These are phyloP conservation scores for Falcunculus frontatus DNA, from an alignment of 2,113 vertebrate species.

Conservation along the genomic window DNA sequence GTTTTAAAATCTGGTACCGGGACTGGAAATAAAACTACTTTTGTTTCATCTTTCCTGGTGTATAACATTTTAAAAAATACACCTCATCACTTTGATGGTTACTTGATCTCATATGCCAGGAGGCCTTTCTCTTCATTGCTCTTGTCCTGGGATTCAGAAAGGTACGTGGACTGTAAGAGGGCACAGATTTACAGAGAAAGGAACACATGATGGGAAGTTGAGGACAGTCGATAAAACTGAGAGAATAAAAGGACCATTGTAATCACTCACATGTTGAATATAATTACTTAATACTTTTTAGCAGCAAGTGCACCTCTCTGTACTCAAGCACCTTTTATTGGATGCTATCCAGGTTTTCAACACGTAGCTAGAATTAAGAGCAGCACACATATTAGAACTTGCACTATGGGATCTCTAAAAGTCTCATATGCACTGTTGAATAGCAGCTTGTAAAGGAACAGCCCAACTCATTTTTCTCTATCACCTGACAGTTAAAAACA, in stretches of 20 bases:
- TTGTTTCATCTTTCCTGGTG: background rate
- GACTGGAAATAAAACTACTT: background rate
- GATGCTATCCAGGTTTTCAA: background rate
- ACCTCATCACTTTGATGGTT: background rate
- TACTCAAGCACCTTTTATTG: background rate
- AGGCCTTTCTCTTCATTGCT: background rate
- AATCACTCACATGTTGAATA: background rate
- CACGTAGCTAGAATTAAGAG: background rate
- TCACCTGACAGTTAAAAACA: background rate
- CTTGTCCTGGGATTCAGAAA: background rate
- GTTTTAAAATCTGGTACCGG: background rate
- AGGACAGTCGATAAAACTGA: accelerated
- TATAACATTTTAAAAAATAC: background rate
- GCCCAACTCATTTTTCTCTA: background rate
- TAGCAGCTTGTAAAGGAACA: background rate
- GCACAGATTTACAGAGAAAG: background rate
- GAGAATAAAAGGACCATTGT: background rate
- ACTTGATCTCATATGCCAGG: background rate
- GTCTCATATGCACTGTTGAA: background rate
- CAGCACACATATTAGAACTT: background rate
- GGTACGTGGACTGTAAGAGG: background rate
- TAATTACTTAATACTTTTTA: background rate
- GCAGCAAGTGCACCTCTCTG: background rate
- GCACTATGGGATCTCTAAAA: background rate
- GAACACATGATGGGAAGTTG: background rate